phyloP scores from a whole-genome alignment of 30 jellyfish, hydroid and myxozoan genomes.

The Hydra vulgaris region DNA sequence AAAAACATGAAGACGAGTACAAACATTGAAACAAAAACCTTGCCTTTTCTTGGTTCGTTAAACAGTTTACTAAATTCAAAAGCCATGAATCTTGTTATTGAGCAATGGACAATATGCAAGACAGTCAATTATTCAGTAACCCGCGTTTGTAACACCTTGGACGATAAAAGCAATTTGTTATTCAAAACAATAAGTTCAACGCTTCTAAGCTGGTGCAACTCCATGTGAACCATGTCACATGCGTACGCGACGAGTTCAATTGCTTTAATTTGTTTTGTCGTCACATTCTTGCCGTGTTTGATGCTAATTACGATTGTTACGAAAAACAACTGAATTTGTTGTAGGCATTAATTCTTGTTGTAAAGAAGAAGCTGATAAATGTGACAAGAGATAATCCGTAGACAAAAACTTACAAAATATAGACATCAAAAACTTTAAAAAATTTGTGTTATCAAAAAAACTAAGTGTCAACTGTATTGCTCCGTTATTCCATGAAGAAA shows the following conservation, averaged over 20 bases:
- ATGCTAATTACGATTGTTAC: background rate
- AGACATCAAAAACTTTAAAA: background rate
- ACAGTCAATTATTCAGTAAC: background rate
- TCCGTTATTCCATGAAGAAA: background rate
- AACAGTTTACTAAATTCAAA: background rate
- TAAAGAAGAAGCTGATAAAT: background rate
- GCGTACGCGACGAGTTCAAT: too few relatives aligned
- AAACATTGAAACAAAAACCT: background rate
- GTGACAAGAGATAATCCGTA: background rate
- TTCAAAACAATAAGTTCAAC: too few relatives aligned
- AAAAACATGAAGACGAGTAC: background rate
- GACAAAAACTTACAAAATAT: background rate
- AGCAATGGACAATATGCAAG: background rate
- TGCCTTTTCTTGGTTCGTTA: background rate
- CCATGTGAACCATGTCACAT: too few relatives aligned
- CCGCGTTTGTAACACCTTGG: too few relatives aligned
- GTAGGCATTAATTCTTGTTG: background rate
- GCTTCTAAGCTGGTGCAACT: too few relatives aligned
- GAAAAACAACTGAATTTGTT: background rate
- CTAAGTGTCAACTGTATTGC: background rate
- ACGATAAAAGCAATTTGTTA: too few relatives aligned
- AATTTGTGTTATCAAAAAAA: background rate
- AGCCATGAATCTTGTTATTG: background rate
- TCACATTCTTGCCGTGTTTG: background rate
- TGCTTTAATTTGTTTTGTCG: background rate